A percentile compares a stretch with the other conserved stretches of the same genome.
Conservation (phyloP, 2,797 vertebrate genomes). For the Poeciliopsis turneri region DNA sequence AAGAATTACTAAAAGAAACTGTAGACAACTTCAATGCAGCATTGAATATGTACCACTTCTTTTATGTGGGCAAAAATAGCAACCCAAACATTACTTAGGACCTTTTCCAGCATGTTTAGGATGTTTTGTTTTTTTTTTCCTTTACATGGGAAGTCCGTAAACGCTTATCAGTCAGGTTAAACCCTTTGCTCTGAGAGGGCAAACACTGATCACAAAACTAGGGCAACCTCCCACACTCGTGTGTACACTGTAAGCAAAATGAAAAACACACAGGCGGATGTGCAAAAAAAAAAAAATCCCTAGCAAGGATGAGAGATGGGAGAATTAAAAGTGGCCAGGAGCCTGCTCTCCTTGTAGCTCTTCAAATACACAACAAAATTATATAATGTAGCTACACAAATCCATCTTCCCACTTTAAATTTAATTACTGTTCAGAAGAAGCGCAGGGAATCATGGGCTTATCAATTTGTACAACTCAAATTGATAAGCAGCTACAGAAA, state of each 20-base stretch:
- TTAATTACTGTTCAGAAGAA: neutral
- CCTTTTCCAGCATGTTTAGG: conserved; percentile 39
- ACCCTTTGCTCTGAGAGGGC: conserved; percentile 57
- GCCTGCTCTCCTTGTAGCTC: conserved; percentile 18
- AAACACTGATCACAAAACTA: conserved; percentile 68
- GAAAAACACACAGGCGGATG: conserved; percentile 8
- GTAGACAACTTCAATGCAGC: neutral
- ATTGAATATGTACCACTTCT: neutral
- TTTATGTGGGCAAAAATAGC: neutral
- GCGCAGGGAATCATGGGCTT: neutral
- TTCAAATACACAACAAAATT: conserved; percentile 24
- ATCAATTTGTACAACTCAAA: neutral
- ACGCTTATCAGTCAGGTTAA: conserved; percentile 72
- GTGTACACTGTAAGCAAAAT: conserved; percentile 60
- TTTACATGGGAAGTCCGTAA: conserved; percentile 63
- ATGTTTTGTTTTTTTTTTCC: conserved; percentile 45
- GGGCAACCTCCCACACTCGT: conserved; percentile 62
- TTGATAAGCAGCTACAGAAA: neutral
- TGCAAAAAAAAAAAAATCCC: conserved; percentile 5
- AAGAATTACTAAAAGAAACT: neutral
- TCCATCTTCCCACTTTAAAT: conserved; percentile 3
- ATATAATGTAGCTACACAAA: conserved; percentile 29
- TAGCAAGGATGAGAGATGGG: conserved; percentile 36
- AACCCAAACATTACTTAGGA: conserved; percentile 11
- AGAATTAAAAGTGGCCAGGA: conserved; percentile 44